Conservation (phyloP, 2,888 invertebrate species). For the Lacanobia wlatinum region DNA sequence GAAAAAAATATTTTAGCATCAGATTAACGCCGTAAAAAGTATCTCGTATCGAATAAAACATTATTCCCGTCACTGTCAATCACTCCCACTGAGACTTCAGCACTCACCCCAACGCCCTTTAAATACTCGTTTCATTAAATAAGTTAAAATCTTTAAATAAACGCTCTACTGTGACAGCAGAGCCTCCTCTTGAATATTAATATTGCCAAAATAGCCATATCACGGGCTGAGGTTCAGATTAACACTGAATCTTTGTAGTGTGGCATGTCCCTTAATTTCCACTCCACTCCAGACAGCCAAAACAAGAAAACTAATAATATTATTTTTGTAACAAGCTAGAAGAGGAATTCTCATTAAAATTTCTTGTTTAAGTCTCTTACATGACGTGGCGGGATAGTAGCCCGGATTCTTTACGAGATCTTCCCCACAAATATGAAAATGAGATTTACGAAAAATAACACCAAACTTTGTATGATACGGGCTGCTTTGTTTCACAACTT, state of each 20-base stretch:
- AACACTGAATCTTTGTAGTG: conserved; percentile 60
- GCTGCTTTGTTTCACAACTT: conserved; percentile 16
- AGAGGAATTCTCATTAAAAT: conserved; percentile 61
- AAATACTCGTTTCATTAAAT: conserved; percentile 51
- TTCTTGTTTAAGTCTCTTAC: conserved; percentile 54
- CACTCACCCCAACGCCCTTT: conserved; percentile 13
- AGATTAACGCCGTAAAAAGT: not conserved
- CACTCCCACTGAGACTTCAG: conserved; percentile 2
- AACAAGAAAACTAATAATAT: conserved; percentile 48
- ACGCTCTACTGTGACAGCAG: conserved; percentile 56
- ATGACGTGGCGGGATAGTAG: conserved; percentile 46
- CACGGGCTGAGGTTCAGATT: conserved; percentile 67
- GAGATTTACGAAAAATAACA: conserved; percentile 46
- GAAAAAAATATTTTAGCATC: not conserved
- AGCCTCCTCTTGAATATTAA: conserved; percentile 66
- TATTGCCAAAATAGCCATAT: conserved; percentile 68
- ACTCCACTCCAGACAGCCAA: conserved; percentile 24
- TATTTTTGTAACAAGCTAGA: conserved; percentile 49
- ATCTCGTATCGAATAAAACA: conserved; percentile 9
- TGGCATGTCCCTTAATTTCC: conserved; percentile 24
- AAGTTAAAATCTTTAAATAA: conserved; percentile 57
- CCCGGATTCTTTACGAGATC: conserved; percentile 45
- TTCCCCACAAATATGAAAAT: conserved; percentile 55
- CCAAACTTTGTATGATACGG: conserved; percentile 35
- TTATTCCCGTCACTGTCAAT: conserved; percentile 15